These are phyloP conservation scores for Melanogrammus aeglefinus DNA, from an alignment of 2,797 vertebrate genomes.

Conservation along the genomic window DNA sequence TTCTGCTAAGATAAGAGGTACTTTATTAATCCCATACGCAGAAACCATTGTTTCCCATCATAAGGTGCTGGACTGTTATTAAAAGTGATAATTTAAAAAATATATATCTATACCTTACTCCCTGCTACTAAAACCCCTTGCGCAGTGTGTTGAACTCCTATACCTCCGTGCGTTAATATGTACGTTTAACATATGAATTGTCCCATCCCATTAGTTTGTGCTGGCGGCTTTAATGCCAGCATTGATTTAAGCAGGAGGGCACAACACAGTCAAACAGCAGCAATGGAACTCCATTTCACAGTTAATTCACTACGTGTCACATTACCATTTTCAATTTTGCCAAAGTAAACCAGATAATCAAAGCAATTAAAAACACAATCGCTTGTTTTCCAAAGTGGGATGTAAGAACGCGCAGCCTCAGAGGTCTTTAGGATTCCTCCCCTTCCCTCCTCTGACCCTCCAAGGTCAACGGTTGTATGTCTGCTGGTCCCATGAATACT, in stretches of 20 bases:
- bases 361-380: conserved; percentile 76
- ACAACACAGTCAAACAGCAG: conserved; percentile 27
- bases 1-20: not conserved
- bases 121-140: not conserved
- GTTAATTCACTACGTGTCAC: conserved; percentile 42
- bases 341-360: conserved; percentile 72
- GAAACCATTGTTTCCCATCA: not conserved
- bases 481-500: conserved; percentile 69
- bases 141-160: not conserved
- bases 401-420: conserved; percentile 54
- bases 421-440: conserved; percentile 70
- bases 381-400: conserved; percentile 63
- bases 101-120: not conserved
- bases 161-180: not conserved
- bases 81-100: not conserved
- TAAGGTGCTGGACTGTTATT: not conserved
- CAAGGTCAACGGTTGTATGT: conserved; percentile 77
- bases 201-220: conserved; percentile 17
- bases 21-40: not conserved
- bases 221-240: conserved; percentile 18
- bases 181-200: not conserved
- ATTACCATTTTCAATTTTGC: conserved; percentile 68
- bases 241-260: conserved; percentile 26
- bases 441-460: conserved; percentile 66
- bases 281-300: conserved; percentile 26